phyloP scores from a whole-genome alignment of 1,140 invertebrate species.

The Trinorchestia longiramus region DNA sequence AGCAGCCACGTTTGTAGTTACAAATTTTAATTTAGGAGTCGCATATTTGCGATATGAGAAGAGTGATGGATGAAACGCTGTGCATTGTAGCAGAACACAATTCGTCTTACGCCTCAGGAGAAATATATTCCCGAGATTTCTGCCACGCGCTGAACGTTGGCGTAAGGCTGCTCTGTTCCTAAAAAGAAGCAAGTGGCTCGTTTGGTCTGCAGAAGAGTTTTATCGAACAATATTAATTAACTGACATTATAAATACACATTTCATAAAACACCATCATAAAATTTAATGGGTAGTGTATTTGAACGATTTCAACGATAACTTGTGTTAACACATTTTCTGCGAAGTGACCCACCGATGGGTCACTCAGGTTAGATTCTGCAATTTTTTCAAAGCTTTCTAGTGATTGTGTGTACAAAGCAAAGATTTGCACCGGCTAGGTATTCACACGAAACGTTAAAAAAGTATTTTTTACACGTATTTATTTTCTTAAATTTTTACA shows the following conservation, averaged over 20 bases:
- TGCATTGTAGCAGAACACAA: neutral
- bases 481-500: too few relatives aligned
- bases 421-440: too few relatives aligned
- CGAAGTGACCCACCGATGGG: too few relatives aligned
- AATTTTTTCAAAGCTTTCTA: too few relatives aligned
- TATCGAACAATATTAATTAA: neutral
- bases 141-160: neutral
- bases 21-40: slow-evolving; percentile 45
- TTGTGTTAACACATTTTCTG: too few relatives aligned
- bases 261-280: too few relatives aligned
- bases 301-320: too few relatives aligned
- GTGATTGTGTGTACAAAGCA: too few relatives aligned
- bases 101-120: neutral
- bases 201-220: neutral
- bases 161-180: neutral
- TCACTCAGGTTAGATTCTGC: too few relatives aligned
- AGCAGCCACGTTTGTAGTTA: slow-evolving; percentile 28
- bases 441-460: too few relatives aligned
- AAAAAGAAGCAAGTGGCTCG: neutral
- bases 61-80: slow-evolving; percentile 20
- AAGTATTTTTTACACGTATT: too few relatives aligned
- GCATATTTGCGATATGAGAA: slow-evolving; percentile 51
- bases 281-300: too few relatives aligned
- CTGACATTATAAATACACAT: neutral
- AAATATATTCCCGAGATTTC: neutral